These are phyloP conservation scores for Enteromius viviparus DNA, from an alignment of 2,797 vertebrate species.

Conservation along the genomic window DNA sequence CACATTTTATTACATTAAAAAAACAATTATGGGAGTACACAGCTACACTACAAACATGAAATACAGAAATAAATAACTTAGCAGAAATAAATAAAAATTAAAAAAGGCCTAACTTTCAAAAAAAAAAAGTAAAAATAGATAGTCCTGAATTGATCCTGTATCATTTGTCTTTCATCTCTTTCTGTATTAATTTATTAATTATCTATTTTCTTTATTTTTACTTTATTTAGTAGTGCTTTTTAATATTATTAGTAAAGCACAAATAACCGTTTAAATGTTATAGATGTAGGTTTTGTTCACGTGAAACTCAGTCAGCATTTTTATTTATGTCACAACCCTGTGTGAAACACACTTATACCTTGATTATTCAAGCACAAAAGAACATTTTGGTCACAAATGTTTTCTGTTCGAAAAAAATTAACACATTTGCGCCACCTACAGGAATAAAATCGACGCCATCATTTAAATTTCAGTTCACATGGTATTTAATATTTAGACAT, in stretches of 20 bases:
- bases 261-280: neutral
- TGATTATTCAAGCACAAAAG: neutral
- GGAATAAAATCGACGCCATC: neutral
- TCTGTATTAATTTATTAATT: neutral
- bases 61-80: neutral
- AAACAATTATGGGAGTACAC: neutral
- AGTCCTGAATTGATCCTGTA: neutral
- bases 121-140: neutral
- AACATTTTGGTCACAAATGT: neutral
- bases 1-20: neutral
- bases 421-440: constrained; percentile 6
- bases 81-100: neutral
- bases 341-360: neutral
- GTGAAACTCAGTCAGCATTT: neutral
- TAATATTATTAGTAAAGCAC: neutral
- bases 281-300: neutral
- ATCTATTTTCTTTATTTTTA: neutral
- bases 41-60: neutral
- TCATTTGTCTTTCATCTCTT: neutral
- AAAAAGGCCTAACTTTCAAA: neutral
- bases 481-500: neutral
- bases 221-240: neutral
- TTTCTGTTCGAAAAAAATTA: neutral
- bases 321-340: neutral
- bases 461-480: too few species aligned